A percentile compares a stretch with the other conserved stretches of the same genome.
These are phyloP conservation scores for Mylabris sibirica DNA, from an alignment of 2,888 invertebrate species.

Conservation along the genomic window DNA sequence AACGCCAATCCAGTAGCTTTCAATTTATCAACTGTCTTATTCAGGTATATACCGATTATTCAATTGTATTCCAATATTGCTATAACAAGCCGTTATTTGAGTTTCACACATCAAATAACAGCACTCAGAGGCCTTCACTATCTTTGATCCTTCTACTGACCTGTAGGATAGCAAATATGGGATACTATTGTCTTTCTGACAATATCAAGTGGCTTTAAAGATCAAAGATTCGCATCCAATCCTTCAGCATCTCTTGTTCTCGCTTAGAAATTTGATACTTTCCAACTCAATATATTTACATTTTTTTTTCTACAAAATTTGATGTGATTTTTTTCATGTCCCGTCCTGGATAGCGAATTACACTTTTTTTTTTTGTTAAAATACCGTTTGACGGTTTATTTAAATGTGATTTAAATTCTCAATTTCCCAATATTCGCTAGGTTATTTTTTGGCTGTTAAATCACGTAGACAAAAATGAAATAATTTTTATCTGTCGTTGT, in stretches of 20 bases:
- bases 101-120: slow-evolving; percentile 9
- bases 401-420: too few relatives aligned
- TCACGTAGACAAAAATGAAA: neutral
- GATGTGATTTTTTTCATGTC: neutral
- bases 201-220: slow-evolving; percentile 10
- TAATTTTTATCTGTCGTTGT: neutral
- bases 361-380: too few relatives aligned
- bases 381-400: neutral
- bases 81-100: neutral
- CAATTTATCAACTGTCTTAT: neutral
- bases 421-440: too few relatives aligned
- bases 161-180: neutral
- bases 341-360: too few relatives aligned
- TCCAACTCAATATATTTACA: neutral
- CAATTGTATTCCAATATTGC: neutral
- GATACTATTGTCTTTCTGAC: neutral
- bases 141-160: slow-evolving; percentile 11
- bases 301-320: neutral
- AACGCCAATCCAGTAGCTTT: neutral
- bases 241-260: neutral
- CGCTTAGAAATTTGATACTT: slow-evolving; percentile 1
- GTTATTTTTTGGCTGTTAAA: neutral
- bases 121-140: neutral
- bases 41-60: neutral
- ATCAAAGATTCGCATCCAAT: slow-evolving; percentile 13